phyloP scores from a whole-genome alignment of 1,140 invertebrate species.

The Fopius arisanus region DNA sequence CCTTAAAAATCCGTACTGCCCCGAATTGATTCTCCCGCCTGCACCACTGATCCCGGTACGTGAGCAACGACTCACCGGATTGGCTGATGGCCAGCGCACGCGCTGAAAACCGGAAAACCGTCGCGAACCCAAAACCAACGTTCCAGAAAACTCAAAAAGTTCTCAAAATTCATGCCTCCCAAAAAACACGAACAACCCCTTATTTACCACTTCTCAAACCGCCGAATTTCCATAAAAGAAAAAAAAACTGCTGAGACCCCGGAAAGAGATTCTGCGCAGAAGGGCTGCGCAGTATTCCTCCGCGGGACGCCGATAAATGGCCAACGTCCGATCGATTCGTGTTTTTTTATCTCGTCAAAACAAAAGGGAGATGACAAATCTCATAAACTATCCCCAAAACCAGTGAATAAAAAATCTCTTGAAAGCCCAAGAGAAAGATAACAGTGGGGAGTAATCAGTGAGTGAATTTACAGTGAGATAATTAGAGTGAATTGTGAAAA shows the following conservation, averaged over 20 bases:
- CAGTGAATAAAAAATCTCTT: background rate
- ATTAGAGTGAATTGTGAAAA: background rate
- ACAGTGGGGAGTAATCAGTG: background rate
- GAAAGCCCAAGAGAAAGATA: background rate
- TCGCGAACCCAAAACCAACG: no score
- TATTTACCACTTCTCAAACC: no score
- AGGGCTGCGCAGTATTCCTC: background rate
- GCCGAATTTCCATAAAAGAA: background rate
- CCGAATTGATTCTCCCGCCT: no score
- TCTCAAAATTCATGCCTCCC: no score
- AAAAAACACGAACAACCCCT: no score
- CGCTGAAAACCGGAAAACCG: no score
- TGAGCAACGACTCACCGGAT: no score
- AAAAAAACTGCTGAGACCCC: background rate
- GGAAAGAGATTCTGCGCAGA: background rate
- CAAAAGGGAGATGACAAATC: background rate
- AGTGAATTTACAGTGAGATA: background rate
- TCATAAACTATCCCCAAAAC: background rate
- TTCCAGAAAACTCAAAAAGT: no score
- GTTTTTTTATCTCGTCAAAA: constrained; percentile 14
- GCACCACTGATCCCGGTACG: no score
- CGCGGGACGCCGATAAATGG: background rate
- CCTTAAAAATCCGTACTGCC: no score
- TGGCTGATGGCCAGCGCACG: no score
- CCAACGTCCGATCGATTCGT: constrained; percentile 23